Conservation (phyloP, 1,140 invertebrate genomes). For the Drosophila subpulchrella region DNA sequence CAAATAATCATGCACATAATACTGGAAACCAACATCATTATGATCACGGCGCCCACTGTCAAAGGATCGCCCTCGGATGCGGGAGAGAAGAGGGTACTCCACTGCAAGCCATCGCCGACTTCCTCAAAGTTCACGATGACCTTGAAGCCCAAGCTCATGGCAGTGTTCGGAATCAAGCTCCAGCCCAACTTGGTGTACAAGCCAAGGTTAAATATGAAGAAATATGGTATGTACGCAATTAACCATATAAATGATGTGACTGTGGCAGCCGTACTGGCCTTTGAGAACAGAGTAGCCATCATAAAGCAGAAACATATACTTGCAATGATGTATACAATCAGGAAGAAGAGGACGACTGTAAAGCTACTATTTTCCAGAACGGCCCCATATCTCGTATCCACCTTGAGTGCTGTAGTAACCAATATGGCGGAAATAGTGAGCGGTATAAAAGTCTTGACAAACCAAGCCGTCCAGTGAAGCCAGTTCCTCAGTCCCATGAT, state of each 20-base stretch:
- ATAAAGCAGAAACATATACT: constrained; percentile 88
- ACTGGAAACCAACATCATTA: constrained; percentile 88
- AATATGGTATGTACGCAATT: constrained; percentile 89
- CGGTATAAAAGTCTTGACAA: constrained; percentile 90
- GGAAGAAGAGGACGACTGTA: constrained; percentile 82
- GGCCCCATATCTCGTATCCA: too few relatives aligned
- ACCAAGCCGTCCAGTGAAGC: constrained; percentile 94
- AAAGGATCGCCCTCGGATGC: constrained; percentile 90
- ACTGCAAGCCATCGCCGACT: constrained; percentile 85
- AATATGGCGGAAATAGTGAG: constrained; percentile 87
- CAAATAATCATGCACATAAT: constrained; percentile 89
- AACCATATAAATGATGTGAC: constrained; percentile 90
- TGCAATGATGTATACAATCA: constrained; percentile 85
- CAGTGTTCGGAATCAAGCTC: constrained; percentile 90
- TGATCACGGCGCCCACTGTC: constrained; percentile 87
- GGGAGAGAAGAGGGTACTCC: constrained; percentile 89
- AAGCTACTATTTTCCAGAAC: too few relatives aligned
- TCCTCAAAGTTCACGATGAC: constrained; percentile 86
- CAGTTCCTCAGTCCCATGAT: constrained; percentile 94
- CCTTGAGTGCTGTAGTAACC: constrained; percentile 83
- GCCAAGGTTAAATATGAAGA: constrained; percentile 87
- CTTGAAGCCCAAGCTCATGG: constrained; percentile 91
- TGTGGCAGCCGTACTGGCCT: constrained; percentile 86
- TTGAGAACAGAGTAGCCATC: constrained; percentile 88
- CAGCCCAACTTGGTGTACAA: constrained; percentile 86